Base-by-base conservation (phyloP, 2,113 vertebrate genomes). In the Otolemur garnettii region DNA sequence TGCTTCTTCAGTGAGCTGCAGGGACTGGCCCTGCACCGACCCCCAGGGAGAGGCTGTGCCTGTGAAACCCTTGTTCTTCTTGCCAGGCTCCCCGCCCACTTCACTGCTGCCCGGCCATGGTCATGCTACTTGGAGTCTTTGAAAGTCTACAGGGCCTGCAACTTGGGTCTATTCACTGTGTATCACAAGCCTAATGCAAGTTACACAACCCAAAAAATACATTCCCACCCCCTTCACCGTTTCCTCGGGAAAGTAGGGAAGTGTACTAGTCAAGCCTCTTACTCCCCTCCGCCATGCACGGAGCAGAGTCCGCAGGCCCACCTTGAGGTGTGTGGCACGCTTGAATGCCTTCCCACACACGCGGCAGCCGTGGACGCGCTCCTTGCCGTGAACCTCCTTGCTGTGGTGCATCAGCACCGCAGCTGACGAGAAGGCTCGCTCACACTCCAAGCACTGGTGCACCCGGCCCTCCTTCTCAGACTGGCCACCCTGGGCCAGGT, bases 261-360 rank as follows among this genome's bases (percentile, higher is more conserved):
- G 19, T 17, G 4, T 38, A 60, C 45, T 24, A 24, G n/a, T 55
- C 38, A 45, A 53, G 15, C 15, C 55, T 83, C 21, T 24, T 3
- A 35, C 35, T 74, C 30, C 11, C 42, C 45, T 50, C 45, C 10
- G 1, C 45, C 45, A 7, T 7, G 45, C 45, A 9, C 8, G 45
- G 45, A 50, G 10, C 45, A 8, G 45, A 9, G 45, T 50, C 8
- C 8, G 45, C 45, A 9, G 45, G 45, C 15, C 12, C 98, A 99
- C 99, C 99, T 99, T 99, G 94, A 99, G 99, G 98, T 99, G 99
- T 2, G 99, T 99, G 68, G 99, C 99, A 4, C 99, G 96, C 97
- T 99, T 99, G 97, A 99, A 99, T 89, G 99, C 99, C 98, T 99
- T 99, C 97, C 98, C 99, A 97, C 99, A 99, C 93, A 99, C 87